These are phyloP conservation scores for Hartigia nigra DNA, from an alignment of 2,888 invertebrate genomes.

Conservation along the genomic window DNA sequence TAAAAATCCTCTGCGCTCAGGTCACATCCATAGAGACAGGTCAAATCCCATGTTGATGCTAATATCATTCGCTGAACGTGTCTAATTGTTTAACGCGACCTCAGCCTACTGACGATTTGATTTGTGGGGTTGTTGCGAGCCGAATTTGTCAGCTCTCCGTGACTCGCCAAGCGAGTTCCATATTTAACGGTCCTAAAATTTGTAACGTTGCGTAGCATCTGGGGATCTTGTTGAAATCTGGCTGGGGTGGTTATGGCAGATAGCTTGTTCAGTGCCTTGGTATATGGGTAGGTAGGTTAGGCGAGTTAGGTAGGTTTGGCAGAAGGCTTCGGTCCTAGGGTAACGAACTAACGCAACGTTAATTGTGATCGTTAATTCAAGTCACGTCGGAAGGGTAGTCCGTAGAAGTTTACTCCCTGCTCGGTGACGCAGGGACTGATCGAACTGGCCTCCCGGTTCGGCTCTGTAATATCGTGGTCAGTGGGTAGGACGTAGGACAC, in stretches of 20 bases:
- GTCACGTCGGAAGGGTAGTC: conserved; percentile 47
- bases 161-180: conserved; percentile 18
- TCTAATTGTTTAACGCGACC: conserved; percentile 4
- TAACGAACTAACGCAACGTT: conserved; percentile 35
- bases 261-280: background rate
- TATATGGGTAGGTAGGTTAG: conserved; percentile 1
- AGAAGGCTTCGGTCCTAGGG: conserved; percentile 12
- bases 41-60: background rate
- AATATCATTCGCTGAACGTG: background rate
- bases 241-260: background rate
- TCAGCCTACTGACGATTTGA: background rate
- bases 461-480: conserved; percentile 35
- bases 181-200: conserved; percentile 26
- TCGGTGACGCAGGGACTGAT: conserved; percentile 40
- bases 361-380: conserved; percentile 55
- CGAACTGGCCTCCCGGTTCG: conserved; percentile 33
- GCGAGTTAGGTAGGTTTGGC: background rate
- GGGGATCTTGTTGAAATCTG: conserved; percentile 9
- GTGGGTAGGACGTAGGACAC: background rate
- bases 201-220: conserved; percentile 25
- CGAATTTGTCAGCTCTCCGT: conserved; percentile 18
- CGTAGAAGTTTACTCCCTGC: conserved; percentile 38
- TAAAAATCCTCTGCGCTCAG: background rate
- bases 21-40: background rate
- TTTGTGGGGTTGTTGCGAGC: conserved; percentile 18